Percentiles rank a stretch among this genome's conserved stretches.
Conservation (phyloP, 23 tunicate species). For the Corella eumyota region DNA sequence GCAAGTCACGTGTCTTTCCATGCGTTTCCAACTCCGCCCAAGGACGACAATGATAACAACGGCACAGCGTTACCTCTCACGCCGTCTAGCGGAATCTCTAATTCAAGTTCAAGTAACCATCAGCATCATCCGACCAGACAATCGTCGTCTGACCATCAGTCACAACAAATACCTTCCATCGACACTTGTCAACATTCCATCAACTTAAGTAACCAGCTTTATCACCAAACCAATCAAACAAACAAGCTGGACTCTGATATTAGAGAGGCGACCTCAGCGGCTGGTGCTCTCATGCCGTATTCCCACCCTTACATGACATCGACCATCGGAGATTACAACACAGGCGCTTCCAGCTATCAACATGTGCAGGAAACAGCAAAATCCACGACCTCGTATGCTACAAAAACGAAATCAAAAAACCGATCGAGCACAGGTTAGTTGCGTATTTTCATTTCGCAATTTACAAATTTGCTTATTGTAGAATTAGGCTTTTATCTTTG, state of each 20-base stretch:
- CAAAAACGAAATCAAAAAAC: conserved; percentile 45
- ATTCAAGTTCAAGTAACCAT: conserved; percentile 23
- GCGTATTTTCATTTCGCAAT: not conserved
- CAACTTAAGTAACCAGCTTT: conserved; percentile 11
- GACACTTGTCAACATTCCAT: conserved; percentile 14
- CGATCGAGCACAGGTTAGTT: conserved; percentile 69
- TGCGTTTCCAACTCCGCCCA: conserved; percentile 50
- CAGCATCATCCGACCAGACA: conserved; percentile 12
- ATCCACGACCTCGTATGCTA: conserved; percentile 21
- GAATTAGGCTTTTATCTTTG: too few species aligned
- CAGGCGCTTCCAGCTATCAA: conserved; percentile 29
- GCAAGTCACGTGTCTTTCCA: conserved; percentile 29
- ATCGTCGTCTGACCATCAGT: conserved; percentile 19
- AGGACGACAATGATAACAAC: conserved; percentile 37
- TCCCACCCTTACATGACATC: conserved; percentile 58
- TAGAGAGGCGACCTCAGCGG: conserved; percentile 8
- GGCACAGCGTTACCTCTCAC: conserved; percentile 21
- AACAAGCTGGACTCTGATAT: not conserved
- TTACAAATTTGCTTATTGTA: too few species aligned
- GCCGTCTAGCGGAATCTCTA: conserved; percentile 30
- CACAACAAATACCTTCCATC: conserved; percentile 5
- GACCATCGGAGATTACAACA: conserved; percentile 33
- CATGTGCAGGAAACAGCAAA: conserved; percentile 18
- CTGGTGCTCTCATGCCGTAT: conserved; percentile 40
- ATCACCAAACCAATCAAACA: conserved; percentile 12